These are phyloP conservation scores for Brevimyrus niger DNA, from an alignment of 2,113 vertebrate species.

Conservation along the genomic window DNA sequence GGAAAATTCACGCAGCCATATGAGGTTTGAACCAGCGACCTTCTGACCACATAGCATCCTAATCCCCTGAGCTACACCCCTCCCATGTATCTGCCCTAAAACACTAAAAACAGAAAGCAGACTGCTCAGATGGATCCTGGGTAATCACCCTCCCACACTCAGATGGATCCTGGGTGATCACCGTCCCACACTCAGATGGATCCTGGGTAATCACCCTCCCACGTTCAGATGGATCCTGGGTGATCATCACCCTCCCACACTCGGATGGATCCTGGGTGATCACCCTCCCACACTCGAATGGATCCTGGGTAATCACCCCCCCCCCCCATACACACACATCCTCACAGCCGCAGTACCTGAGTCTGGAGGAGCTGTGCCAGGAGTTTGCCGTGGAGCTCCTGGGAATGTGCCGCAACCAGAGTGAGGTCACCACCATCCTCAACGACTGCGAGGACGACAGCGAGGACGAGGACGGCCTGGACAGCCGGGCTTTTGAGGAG, in stretches of 20 bases:
- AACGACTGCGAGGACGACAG: constrained; percentile 59
- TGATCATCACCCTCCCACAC: too few relatives aligned
- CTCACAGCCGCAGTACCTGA: constrained; percentile 74
- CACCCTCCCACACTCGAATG: too few relatives aligned
- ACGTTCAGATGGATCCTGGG: too few relatives aligned
- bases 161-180: too few relatives aligned
- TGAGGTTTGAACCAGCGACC: too few relatives aligned
- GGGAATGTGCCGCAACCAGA: constrained; percentile 86
- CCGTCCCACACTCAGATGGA: too few relatives aligned
- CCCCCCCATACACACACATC: neutral
- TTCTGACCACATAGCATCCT: too few relatives aligned
- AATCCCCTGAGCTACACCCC: too few relatives aligned
- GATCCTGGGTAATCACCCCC: neutral
- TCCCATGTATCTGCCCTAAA: neutral
- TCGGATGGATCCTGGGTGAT: too few relatives aligned
- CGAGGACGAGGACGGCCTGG: constrained; percentile 53
- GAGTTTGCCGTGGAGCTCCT: constrained; percentile 81
- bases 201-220: too few relatives aligned
- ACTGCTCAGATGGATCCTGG: neutral
- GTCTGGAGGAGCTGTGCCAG: constrained; percentile 72
- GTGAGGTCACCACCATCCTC: constrained; percentile 77
- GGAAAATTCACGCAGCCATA: neutral
- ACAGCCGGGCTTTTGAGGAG: constrained; percentile 74
- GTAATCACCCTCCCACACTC: too few relatives aligned
- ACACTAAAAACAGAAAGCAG: neutral